Conservation (phyloP, 2,113 vertebrate genomes). For the Peromyscus leucopus region DNA sequence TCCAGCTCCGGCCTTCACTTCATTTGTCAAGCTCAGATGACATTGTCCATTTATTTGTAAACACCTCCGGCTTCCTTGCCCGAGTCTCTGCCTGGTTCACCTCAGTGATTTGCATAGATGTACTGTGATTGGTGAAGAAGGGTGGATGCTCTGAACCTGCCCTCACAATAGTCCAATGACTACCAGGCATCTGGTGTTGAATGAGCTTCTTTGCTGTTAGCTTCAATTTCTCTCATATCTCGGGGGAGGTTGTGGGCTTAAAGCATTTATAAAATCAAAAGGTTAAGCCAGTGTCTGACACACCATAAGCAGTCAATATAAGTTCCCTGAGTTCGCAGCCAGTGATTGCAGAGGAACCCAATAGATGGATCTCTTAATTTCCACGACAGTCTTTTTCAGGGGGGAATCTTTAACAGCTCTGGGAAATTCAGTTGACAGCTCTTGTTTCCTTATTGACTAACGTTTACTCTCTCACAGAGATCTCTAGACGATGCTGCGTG, state of each 20-base stretch:
- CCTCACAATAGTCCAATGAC: background rate
- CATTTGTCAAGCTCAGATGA: background rate
- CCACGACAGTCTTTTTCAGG: background rate
- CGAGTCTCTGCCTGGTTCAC: background rate
- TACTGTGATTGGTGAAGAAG: background rate
- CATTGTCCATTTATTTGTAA: background rate
- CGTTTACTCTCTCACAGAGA: background rate
- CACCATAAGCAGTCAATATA: background rate
- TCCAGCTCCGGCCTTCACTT: background rate
- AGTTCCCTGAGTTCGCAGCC: background rate
- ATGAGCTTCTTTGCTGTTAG: background rate
- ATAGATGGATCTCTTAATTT: background rate
- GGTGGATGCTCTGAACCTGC: background rate
- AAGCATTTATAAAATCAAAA: slow-evolving; percentile 10
- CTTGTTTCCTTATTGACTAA: background rate
- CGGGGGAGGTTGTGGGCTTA: background rate
- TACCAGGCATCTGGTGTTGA: background rate
- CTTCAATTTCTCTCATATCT: background rate
- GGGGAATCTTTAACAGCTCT: background rate
- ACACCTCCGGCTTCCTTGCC: background rate
- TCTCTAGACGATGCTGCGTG: background rate
- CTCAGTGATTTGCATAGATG: background rate
- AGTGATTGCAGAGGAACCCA: background rate
- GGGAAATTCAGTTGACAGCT: background rate
- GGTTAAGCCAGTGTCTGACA: background rate